Evolutionary conservation across 2,797 vertebrate genomes (phyloP).

Genomic region (Falco peregrinus): DNA sequence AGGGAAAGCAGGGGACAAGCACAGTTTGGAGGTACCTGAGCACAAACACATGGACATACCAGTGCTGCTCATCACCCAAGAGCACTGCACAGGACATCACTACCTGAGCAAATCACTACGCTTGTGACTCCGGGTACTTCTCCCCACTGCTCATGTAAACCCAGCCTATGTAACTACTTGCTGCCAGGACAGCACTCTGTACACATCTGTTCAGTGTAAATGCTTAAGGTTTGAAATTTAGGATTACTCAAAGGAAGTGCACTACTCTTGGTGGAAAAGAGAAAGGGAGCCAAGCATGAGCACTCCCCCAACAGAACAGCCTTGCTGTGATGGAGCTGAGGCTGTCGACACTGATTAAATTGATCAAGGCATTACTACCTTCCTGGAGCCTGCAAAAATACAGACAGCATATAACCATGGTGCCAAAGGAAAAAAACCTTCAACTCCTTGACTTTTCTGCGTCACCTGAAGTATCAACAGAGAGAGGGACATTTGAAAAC

Average conservation of each 20-base stretch:
- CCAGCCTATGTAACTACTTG: not conserved
- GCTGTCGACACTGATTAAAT: not conserved
- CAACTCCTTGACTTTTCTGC: not conserved
- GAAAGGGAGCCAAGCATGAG: not conserved
- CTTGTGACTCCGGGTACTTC: not conserved
- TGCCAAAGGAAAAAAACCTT: not conserved
- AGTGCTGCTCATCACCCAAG: not conserved
- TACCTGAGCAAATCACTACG: not conserved
- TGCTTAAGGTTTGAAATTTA: not conserved
- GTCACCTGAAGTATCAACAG: not conserved
- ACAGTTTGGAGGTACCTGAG: not conserved
- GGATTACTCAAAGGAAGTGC: not conserved
- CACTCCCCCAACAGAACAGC: not conserved
- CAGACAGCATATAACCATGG: not conserved
- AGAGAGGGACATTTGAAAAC: not conserved
- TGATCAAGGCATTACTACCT: not conserved
- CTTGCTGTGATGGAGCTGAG: not conserved
- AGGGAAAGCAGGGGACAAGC: not conserved
- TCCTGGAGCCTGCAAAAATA: not conserved
- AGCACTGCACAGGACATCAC: fast-evolving
- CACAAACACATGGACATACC: fast-evolving
- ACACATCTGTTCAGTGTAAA: not conserved
- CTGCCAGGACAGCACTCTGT: not conserved
- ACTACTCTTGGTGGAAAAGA: not conserved
- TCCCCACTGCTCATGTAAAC: not conserved